Conservation (phyloP, 1,140 invertebrate species). For the Diuraphis noxia region DNA sequence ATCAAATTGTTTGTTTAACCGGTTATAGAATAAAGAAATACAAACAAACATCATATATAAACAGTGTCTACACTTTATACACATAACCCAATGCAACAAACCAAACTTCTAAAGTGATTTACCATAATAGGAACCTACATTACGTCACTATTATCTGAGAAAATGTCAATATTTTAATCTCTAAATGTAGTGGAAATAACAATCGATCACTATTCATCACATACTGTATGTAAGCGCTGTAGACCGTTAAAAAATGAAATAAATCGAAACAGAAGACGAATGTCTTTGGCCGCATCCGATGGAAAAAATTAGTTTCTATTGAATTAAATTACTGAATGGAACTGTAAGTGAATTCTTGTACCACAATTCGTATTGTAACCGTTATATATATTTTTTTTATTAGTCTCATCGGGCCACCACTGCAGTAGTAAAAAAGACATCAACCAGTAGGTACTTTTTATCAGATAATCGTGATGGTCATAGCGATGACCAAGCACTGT, state of each 20-base stretch:
- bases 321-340: conserved; percentile 34
- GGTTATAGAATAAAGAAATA: neutral
- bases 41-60: neutral
- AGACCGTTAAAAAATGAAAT: conserved; percentile 17
- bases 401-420: neutral
- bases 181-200: neutral
- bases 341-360: conserved; percentile 18
- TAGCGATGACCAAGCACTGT: conserved; percentile 38
- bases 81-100: neutral
- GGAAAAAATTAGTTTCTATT: conserved; percentile 39
- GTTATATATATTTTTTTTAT: conserved; percentile 14
- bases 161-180: neutral
- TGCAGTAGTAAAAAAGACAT: neutral
- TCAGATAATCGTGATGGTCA: neutral
- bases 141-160: neutral
- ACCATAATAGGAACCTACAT: neutral
- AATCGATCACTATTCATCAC: neutral
- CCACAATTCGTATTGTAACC: neutral
- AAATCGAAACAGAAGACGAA: neutral
- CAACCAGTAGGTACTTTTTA: conserved; percentile 6
- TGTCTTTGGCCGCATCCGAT: neutral
- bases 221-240: neutral
- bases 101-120: neutral
- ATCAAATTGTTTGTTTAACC: neutral
- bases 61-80: neutral